Evolutionary conservation across 1,140 invertebrate species (phyloP).

Genomic region (Elymnias hypermnestra): DNA sequence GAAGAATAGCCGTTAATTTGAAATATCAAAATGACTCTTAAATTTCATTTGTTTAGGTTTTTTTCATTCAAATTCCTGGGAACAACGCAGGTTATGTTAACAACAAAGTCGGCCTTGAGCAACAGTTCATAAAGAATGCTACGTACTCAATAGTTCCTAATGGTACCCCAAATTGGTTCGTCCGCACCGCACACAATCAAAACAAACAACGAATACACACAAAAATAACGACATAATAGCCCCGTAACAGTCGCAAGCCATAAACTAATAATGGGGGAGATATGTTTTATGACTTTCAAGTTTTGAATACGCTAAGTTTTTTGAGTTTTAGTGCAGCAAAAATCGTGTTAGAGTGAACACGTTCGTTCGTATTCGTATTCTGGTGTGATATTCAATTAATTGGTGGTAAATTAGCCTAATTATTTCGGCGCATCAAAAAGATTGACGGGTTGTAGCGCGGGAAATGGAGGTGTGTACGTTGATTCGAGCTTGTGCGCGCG

Average conservation of each 20-base stretch:
- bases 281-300: slow-evolving; percentile 71
- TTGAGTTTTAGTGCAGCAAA: slow-evolving; percentile 64
- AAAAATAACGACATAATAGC: slow-evolving; percentile 70
- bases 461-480: slow-evolving; percentile 48
- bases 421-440: slow-evolving; percentile 20
- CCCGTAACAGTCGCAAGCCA: slow-evolving; percentile 66
- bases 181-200: slow-evolving; percentile 69
- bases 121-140: slow-evolving; percentile 39
- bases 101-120: slow-evolving; percentile 31
- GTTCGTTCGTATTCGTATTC: slow-evolving; percentile 34
- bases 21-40: too few relatives aligned
- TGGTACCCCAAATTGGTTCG: slow-evolving; percentile 60
- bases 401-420: too few relatives aligned
- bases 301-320: slow-evolving; percentile 67
- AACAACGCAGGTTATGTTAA: slow-evolving; percentile 4
- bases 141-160: slow-evolving; percentile 57
- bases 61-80: background rate
- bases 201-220: slow-evolving; percentile 65
- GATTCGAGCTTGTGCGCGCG: slow-evolving; percentile 49
- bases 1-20: too few relatives aligned
- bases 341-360: slow-evolving; percentile 53
- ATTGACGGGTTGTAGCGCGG: slow-evolving; percentile 40
- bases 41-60: too few relatives aligned
- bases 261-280: slow-evolving; percentile 76
- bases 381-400: too few relatives aligned